phyloP scores from a whole-genome alignment of 2,797 vertebrate species.

The Ctenosaura bakeri region DNA sequence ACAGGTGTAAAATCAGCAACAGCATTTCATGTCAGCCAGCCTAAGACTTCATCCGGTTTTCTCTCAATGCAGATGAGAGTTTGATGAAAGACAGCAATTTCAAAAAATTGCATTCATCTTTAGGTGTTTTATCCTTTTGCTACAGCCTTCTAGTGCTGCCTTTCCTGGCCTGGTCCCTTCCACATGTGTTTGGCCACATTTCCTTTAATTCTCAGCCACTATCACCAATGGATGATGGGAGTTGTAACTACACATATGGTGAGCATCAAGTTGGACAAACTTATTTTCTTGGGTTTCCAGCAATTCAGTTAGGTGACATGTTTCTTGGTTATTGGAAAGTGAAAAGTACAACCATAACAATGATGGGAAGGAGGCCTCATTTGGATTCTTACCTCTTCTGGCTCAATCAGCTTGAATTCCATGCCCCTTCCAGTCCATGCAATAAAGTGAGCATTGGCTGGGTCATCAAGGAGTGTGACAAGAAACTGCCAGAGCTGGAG shows the following conservation, averaged over 20 bases:
- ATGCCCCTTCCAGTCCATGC: slow-evolving; percentile 97
- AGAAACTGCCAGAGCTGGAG: slow-evolving; percentile 98
- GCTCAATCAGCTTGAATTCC: slow-evolving; percentile 98
- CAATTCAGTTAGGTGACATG: not conserved
- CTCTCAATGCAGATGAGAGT: not conserved
- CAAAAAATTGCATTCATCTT: not conserved
- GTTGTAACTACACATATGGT: not conserved
- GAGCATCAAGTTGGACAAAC: not conserved
- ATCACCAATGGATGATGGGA: not conserved
- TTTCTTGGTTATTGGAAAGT: not conserved
- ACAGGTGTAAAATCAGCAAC: not conserved
- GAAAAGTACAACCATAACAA: not conserved
- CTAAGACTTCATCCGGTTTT: not conserved
- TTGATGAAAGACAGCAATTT: not conserved
- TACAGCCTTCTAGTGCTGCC: not conserved
- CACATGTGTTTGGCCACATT: not conserved
- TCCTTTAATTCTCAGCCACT: not conserved
- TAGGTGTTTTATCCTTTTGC: not conserved
- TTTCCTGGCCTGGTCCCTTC: not conserved
- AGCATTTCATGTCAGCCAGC: not conserved
- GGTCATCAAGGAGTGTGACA: slow-evolving; percentile 93
- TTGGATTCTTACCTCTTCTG: slow-evolving; percentile 87
- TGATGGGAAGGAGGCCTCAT: not conserved
- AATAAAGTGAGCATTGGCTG: slow-evolving; percentile 94
- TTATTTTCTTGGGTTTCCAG: not conserved